Evolutionary conservation across 1,140 invertebrate genomes (phyloP).

Genomic region (Aphidius gifuensis): DNA sequence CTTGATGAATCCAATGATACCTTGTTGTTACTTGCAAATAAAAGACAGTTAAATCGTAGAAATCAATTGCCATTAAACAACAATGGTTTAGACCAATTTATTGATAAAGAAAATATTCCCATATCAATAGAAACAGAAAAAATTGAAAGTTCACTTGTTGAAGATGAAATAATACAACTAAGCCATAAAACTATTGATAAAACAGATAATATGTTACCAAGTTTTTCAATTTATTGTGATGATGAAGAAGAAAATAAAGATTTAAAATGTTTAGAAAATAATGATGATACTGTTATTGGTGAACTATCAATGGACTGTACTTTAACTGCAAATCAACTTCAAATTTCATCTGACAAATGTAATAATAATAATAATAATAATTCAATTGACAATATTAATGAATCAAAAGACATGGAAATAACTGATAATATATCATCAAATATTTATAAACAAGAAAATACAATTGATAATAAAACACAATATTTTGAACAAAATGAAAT

Average conservation of each 20-base stretch:
- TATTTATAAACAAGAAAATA: background rate
- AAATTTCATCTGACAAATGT: too few species aligned
- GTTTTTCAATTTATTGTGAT: constrained; percentile 20
- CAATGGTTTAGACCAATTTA: background rate
- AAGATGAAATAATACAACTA: background rate
- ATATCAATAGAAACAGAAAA: background rate
- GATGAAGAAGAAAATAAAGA: constrained; percentile 6
- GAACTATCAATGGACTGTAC: constrained; percentile 13
- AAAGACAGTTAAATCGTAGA: too few species aligned
- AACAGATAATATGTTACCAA: background rate
- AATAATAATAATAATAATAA: too few species aligned
- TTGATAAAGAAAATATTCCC: constrained; percentile 19
- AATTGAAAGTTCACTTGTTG: constrained; percentile 8
- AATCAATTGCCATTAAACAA: too few species aligned
- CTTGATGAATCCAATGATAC: too few species aligned
- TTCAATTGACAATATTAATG: too few species aligned
- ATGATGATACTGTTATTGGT: background rate
- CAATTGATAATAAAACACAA: background rate
- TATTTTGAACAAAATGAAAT: background rate
- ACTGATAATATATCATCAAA: background rate
- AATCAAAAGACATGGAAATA: background rate
- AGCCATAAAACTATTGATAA: background rate
- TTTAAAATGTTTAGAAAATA: background rate
- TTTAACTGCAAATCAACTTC: background rate
- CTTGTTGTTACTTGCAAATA: too few species aligned